Evolutionary conservation across 2,888 invertebrate species (phyloP), one percentile per base, ranked within the genome.

Genomic region (Ischnus inquisitorius): DNA sequence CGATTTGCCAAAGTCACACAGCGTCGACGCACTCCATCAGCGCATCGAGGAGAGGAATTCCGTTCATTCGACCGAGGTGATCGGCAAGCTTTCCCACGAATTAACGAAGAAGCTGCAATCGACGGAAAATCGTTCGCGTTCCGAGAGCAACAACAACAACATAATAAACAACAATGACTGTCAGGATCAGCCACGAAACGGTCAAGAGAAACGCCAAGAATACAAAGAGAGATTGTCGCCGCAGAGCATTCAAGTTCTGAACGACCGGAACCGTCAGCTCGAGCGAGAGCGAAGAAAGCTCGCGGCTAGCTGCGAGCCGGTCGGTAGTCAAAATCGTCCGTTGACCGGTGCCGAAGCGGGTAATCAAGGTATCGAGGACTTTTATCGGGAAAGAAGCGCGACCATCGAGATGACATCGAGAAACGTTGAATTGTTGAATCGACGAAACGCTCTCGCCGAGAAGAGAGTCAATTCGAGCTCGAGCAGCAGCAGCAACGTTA

Each of bases 51-150:
- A 92, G 16, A 88, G 90, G 10, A 86, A 87, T 80, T 85, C 64
- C 68, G 86, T 80, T 71, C 89, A 92, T 72, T 88, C 92, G 88
- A 94, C 94, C 86, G 91, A 95, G 64, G 94, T 95, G 85, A 95
- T 94, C 91, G 94, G 94, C 85, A 92, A 93, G 87, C 91, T 94
- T 84, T 94, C 94, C 4, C 92, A 93, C 89, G 94, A 94, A 85
- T 92, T 94, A 68, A 94, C 91, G 77, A 93, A 92, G 78, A 93
- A 93, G 78, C 91, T 93, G 28, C 93, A 93, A 76, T 91, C 93
- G 34, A 91, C 90, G 83, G 91, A 91, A 34, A 88, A 81, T 72
- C 88, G 89, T 67, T 84, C 87, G n/a, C 87, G 89, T 72, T 79
- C 82, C 28, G 90, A 91, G 71, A 90, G 90, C 68, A 91, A 92